Evolutionary conservation across 2,888 invertebrate genomes (phyloP).

Genomic region (Aphodius sticticus): DNA sequence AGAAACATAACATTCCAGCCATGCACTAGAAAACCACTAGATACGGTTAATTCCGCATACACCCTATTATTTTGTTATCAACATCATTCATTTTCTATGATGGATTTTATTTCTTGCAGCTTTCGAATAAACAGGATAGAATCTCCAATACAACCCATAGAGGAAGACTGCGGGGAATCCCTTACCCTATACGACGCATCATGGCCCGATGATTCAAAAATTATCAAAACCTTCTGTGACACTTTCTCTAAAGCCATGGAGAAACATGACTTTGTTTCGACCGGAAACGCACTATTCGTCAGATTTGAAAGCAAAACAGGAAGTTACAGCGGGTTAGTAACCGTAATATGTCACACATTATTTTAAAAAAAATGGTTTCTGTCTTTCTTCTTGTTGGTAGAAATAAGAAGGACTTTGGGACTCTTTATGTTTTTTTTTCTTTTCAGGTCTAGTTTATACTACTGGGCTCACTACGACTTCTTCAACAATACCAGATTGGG

Average conservation of each 20-base stretch:
- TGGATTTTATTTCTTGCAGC: constrained; percentile 60
- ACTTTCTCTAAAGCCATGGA: constrained; percentile 93
- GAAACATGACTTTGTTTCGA: constrained; percentile 91
- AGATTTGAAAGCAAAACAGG: constrained; percentile 92
- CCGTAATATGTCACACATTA: not conserved
- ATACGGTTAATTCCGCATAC: no score
- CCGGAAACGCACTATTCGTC: constrained; percentile 85
- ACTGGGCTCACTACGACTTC: constrained; percentile 95
- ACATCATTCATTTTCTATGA: not conserved
- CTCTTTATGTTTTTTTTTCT: constrained; percentile 5
- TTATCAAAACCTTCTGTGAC: constrained; percentile 94
- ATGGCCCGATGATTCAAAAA: constrained; percentile 87
- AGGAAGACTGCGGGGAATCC: constrained; percentile 90
- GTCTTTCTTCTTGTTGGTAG: not conserved
- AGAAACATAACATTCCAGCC: no score
- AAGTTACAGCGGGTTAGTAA: constrained; percentile 83
- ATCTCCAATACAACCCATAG: constrained; percentile 85
- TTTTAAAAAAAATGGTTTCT: not conserved
- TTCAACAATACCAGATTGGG: constrained; percentile 91
- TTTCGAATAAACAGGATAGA: constrained; percentile 90
- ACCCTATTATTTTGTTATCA: no score
- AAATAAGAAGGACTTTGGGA: constrained; percentile 14
- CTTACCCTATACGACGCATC: constrained; percentile 89
- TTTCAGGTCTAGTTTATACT: constrained; percentile 85
- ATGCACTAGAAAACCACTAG: no score